Base-by-base conservation (phyloP, 2,888 invertebrate species). In the Watsonalla cultraria region DNA sequence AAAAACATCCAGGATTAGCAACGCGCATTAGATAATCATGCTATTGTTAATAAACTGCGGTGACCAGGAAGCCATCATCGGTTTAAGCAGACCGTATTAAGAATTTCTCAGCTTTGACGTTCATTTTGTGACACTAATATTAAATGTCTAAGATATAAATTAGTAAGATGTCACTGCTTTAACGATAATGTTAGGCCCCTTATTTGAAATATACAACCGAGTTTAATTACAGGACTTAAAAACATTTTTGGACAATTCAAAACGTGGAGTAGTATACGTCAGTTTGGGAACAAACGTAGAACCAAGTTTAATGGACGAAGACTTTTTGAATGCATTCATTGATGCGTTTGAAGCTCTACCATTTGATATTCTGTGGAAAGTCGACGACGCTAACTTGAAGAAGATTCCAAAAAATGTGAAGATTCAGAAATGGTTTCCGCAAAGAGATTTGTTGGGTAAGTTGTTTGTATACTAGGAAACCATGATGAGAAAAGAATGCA, bases 241-340 rank as follows among this genome's bases (percentile, higher is more conserved):
- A 52, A 59, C 68, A 8, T 84, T 74, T 55, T 58, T 87, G 24
- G 81, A 85, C 54, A 66, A 71, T 0, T 80, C 86, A 0, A 67
- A 75, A 39, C 66, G 81, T 2, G 86, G 89, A 0, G 80, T 79
- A 0, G 72, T 82, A 33, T 79, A 81, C 54, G 61, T 82, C 1
- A 82, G 83, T 48, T 78, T 82, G 57, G 82, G 83, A 0, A 82
- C 86, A 0, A 83, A 86, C 45, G 74, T 86, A 0, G 63, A 74
- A 39, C 71, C 78, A 4, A 60, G 65, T 1, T 46, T 52, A 39
- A 71, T 73, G 69, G 58, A 66, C 6, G 47, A 62, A 8, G 68
- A 66, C 5, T 53, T 70, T 1, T 34, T 71, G 7, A 51, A 72
- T 46, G 56, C 56, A 5, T 66, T 76, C 34, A 6, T 72, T n/a